Percentiles rank a stretch among this genome's conserved stretches.
phyloP scores from a whole-genome alignment of 2,797 vertebrate species.

The Acanthurus leucopareius region DNA sequence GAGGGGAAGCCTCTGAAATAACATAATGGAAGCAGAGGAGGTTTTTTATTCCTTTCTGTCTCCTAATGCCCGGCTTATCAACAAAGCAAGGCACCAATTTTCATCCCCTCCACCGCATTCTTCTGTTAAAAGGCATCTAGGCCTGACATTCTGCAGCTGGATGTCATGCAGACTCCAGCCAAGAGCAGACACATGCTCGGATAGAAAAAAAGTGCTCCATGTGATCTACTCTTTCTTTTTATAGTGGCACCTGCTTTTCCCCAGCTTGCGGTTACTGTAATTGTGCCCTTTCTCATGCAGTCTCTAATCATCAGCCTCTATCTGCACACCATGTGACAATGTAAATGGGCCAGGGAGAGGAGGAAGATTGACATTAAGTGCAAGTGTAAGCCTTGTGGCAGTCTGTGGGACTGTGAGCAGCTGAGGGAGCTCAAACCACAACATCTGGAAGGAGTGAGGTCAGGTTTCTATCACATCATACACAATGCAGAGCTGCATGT shows the following conservation, averaged over 20 bases:
- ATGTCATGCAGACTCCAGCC: conserved; percentile 15
- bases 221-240: neutral
- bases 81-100: conserved; percentile 58
- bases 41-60: conserved; percentile 31
- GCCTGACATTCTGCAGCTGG: conserved; percentile 37
- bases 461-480: conserved; percentile 64
- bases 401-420: conserved; percentile 62
- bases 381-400: conserved; percentile 41
- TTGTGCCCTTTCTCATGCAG: conserved; percentile 56
- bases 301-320: conserved; percentile 67
- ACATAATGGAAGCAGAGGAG: conserved; percentile 18
- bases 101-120: conserved; percentile 32
- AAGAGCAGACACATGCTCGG: conserved; percentile 8
- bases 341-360: conserved; percentile 41
- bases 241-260: conserved; percentile 63
- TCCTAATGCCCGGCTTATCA: conserved; percentile 56
- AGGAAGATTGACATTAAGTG: conserved; percentile 49
- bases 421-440: conserved; percentile 70
- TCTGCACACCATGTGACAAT: conserved; percentile 57
- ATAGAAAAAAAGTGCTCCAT: neutral
- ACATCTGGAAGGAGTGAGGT: conserved; percentile 67
- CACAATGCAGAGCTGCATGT: conserved; percentile 45
- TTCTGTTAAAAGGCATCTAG: conserved; percentile 37
- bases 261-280: conserved; percentile 54
- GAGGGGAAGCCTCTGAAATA: conserved; percentile 30